These are phyloP conservation scores for Pipistrellus nathusii DNA, from an alignment of 2,797 vertebrate species.

Conservation along the genomic window DNA sequence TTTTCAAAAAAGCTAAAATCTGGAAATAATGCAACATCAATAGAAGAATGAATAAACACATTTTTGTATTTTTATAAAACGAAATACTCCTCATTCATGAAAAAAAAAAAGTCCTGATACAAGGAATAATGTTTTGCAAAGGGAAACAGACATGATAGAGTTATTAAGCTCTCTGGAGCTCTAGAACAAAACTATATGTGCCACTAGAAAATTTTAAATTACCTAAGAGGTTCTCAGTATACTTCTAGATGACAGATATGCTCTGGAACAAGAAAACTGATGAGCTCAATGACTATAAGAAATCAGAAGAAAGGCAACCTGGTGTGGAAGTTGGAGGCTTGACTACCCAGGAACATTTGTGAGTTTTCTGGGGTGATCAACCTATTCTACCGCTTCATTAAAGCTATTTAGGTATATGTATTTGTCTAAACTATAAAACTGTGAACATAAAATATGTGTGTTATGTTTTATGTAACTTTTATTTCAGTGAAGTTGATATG, in stretches of 20 bases:
- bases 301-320: not conserved
- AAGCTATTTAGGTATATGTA: not conserved
- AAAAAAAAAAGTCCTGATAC: not conserved
- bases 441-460: not conserved
- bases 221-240: not conserved
- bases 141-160: not conserved
- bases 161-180: not conserved
- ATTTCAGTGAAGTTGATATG: not conserved
- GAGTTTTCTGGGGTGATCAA: not conserved
- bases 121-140: not conserved
- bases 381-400: not conserved
- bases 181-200: not conserved
- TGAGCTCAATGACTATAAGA: not conserved
- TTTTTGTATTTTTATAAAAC: not conserved
- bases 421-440: not conserved
- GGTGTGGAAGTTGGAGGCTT: not conserved
- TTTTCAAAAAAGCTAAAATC: not conserved
- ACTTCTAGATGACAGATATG: not conserved
- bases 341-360: not conserved
- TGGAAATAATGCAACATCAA: not conserved
- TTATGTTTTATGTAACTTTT: conserved; percentile 1
- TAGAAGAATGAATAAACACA: not conserved
- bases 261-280: not conserved
- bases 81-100: not conserved
- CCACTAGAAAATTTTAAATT: not conserved